Base-by-base conservation (phyloP, 2,888 invertebrate species). In the Netelia inedita region DNA sequence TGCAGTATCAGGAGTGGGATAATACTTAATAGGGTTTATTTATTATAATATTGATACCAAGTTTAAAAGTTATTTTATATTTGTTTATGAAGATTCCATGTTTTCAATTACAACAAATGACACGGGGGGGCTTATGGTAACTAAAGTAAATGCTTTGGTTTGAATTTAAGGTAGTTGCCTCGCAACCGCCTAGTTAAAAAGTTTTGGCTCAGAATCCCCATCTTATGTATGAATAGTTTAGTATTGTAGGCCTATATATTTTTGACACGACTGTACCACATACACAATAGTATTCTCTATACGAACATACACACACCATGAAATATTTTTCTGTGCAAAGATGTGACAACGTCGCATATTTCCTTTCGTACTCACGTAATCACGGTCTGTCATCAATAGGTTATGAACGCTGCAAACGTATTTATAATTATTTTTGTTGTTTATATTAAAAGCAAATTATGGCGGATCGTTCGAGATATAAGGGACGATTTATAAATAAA, bases 131-230 rank as follows among this genome's bases (percentile, higher is more conserved):
- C 66, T 66, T 63, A 63, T 19, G 21, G 1, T 63, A 63, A 63
- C 23, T 63, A 1, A 63, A 63, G 16, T 63, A 63, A 66, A 23
- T 1, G 66, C 43, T 66, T 66, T 66, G 8, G 66, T 66, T 66
- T 66, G 6, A n/a, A n/a, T n/a, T 50, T 50, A 50, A 50, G 50
- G 6, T 50, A 50, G 50, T 50, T 50, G 50, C 2, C 50, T 50
- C n/a, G 50, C 50, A 50, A n/a, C 50, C 50, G 50, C n/a, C n/a
- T n/a, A 50, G 50, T 50, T 50, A 50, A 50, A 50, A 50, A 50
- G 50, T 10, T 50, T 50, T 11, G 50, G 50, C 50, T 50, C 50
- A 1, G 50, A 50, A 50, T 2, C 50, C 50, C 50, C 50, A 50
- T 50, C 14, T 50, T 11, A 50, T n/a, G 50, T 50, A 50, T 50